Base-by-base conservation (phyloP, 2,888 invertebrate species). In the Lysandra bellargus region DNA sequence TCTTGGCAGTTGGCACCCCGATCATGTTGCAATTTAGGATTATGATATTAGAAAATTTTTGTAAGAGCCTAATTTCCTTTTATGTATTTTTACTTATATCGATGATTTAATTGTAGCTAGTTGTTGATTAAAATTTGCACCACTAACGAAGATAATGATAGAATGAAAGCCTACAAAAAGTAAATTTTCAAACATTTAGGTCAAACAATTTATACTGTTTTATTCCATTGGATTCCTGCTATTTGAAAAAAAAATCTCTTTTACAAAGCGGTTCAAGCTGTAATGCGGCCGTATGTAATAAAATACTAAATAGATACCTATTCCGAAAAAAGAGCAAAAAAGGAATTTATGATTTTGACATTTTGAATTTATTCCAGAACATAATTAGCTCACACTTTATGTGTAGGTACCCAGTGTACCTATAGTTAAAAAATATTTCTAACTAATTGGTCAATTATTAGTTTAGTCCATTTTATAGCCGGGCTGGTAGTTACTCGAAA, bases 391-490 rank as follows among this genome's bases (percentile, higher is more conserved):
- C 1, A 17, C 4, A 57, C 14, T 17, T 57, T 12, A 17, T 53
- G 14, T 53, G 53, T n/a, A n/a, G n/a, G n/a, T 23, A 23, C 23
- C 23, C 23, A 23, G 23, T 23, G 23, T 57, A 57, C 57, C 57
- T 14, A 57, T 57, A 17, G 57, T 57, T 57, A 4, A 17, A 57
- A 17, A 57, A 17, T 53, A 53, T 37, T 78, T 79, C 37, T 40
- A 78, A 78, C n/a, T 82, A 81, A 84, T 83, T 83, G 83, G 23
- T 17, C 82, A 74, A 82, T 83, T 83, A 82, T 83, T 83, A 83
- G 14, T 74, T 74, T 79, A 61, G 60, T 33, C 30, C 30, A 6
- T 33, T 75, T 60, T 40, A n/a, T 76, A 14, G 64, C 6, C n/a
- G 57, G 14, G 7, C n/a, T 72, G 30, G 60, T 76, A 37, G 30